A percentile compares a stretch with the other conserved stretches of the same genome.
Conservation (phyloP, 2,888 invertebrate species). For the Buathra laborator region DNA sequence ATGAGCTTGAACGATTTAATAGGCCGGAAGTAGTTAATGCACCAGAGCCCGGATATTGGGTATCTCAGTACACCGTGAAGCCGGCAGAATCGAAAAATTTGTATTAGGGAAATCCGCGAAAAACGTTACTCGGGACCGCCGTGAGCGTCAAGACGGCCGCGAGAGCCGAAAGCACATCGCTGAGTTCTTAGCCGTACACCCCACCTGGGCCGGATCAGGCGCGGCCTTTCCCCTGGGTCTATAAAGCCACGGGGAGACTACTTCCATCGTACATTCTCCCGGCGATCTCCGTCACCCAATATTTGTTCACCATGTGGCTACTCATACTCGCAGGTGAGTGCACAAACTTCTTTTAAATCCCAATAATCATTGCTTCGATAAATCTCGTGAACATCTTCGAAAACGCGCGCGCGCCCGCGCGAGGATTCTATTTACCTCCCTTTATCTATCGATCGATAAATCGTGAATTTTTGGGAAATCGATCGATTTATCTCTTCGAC, state of each 20-base stretch:
- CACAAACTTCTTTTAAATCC: slow-evolving; percentile 37
- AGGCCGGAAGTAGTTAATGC: slow-evolving; percentile 31
- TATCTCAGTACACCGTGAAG: background rate
- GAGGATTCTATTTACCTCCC: background rate
- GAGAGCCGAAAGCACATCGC: slow-evolving; percentile 53
- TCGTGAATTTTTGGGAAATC: background rate
- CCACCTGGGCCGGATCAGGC: slow-evolving; percentile 81
- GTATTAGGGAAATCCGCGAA: slow-evolving; percentile 37
- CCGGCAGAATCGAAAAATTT: background rate
- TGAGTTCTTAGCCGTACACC: slow-evolving; percentile 74
- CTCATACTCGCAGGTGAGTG: slow-evolving; percentile 84
- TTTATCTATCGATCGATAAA: background rate
- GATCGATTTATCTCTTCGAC: slow-evolving; percentile 17
- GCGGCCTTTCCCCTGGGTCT: slow-evolving; percentile 84
- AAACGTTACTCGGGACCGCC: slow-evolving; percentile 19
- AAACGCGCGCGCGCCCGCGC: slow-evolving; percentile 11
- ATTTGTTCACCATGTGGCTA: slow-evolving; percentile 83
- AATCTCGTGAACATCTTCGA: slow-evolving; percentile 3
- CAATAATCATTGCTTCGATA: background rate
- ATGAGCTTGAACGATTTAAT: background rate
- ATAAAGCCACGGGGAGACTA: slow-evolving; percentile 83
- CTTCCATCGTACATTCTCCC: slow-evolving; percentile 83
- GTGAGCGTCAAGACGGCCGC: slow-evolving; percentile 13
- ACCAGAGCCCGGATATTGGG: slow-evolving; percentile 32
- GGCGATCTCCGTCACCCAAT: slow-evolving; percentile 79